A percentile compares a stretch with the other conserved stretches of the same genome.
Conservation (phyloP, 1,140 invertebrate genomes). For the Drosophila kurseongensis region DNA sequence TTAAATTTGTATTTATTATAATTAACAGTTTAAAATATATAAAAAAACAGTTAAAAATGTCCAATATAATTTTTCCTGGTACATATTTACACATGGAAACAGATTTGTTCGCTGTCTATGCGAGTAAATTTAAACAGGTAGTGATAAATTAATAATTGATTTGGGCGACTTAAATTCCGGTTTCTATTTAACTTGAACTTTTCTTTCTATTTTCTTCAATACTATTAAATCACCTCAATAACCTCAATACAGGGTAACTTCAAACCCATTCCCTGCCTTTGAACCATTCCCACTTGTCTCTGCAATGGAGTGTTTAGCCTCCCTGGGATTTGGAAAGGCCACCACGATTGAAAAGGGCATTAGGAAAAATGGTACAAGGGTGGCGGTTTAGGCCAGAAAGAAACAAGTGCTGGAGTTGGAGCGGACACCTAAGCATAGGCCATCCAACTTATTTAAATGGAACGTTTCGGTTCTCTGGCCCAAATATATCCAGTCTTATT, state of each 20-base stretch:
- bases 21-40: no score
- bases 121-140: no score
- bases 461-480: constrained; percentile 34
- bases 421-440: constrained; percentile 36
- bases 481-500: constrained; percentile 21
- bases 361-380: constrained; percentile 25
- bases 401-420: constrained; percentile 2
- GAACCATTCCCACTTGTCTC: constrained; percentile 5
- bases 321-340: constrained; percentile 15
- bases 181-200: no score
- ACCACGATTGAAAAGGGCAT: constrained; percentile 44
- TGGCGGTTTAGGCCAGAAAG: background rate
- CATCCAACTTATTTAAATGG: constrained; percentile 63
- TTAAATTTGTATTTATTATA: no score
- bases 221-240: no score
- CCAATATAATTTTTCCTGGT: no score
- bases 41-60: no score
- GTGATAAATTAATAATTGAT: no score
- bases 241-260: background rate
- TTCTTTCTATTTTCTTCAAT: background rate
- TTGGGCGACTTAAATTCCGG: no score
- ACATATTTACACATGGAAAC: no score
- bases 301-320: constrained; percentile 37
- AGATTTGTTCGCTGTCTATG: no score
- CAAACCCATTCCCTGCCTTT: no score